Evolutionary conservation across 2,113 vertebrate species (phyloP).

Genomic region (Protobothrops mucrosquamatus): DNA sequence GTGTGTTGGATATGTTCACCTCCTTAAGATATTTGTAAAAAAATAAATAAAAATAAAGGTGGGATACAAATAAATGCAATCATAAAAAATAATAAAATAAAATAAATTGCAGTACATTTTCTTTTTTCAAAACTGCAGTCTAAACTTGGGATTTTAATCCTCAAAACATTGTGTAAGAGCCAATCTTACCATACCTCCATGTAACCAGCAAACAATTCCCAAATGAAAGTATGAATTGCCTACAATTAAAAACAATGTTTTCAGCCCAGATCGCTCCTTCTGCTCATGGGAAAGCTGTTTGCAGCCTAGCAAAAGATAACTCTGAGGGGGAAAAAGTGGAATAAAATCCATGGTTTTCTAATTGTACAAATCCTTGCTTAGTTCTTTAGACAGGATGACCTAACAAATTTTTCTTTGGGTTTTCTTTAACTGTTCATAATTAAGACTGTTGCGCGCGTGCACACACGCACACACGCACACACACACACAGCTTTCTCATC

Average conservation of each 20-base stretch:
- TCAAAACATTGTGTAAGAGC: background rate
- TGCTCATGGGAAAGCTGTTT: background rate
- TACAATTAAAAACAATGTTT: background rate
- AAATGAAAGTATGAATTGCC: background rate
- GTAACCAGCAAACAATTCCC: background rate
- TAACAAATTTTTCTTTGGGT: background rate
- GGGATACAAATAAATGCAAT: background rate
- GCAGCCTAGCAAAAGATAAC: background rate
- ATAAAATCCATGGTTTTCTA: background rate
- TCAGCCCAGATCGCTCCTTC: background rate
- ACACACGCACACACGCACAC: too few relatives aligned
- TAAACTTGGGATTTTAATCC: background rate
- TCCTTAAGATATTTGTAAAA: background rate
- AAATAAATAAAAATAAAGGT: background rate
- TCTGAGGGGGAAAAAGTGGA: background rate
- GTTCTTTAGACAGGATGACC: background rate
- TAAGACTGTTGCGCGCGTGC: background rate
- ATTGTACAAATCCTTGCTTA: background rate
- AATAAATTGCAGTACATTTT: background rate
- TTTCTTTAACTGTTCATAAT: background rate
- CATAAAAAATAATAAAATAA: background rate
- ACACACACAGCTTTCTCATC: background rate
- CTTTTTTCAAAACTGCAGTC: background rate
- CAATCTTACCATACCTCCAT: background rate
- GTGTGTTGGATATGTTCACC: background rate